Conservation (phyloP, 2,113 vertebrate genomes). For the Probosciger aterrimus region DNA sequence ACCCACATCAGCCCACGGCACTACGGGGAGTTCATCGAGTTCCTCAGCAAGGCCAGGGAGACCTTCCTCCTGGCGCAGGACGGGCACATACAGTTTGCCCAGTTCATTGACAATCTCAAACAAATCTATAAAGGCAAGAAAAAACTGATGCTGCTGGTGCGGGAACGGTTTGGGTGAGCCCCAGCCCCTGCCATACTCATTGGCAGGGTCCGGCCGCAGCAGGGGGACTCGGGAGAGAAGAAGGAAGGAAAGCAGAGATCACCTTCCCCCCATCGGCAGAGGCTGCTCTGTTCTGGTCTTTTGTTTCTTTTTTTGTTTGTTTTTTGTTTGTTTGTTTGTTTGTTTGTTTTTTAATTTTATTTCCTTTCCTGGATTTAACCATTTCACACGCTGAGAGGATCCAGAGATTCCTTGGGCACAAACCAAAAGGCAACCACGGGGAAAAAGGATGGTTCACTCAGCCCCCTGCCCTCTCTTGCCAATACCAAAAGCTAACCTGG, state of each 20-base stretch:
- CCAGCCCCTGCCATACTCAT: not conserved
- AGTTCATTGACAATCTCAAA: slow-evolving; percentile 99
- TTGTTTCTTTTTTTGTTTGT: not conserved
- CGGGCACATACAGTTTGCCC: slow-evolving; percentile 95
- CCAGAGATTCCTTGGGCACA: slow-evolving; percentile 68
- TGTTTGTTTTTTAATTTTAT: not conserved
- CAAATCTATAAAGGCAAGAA: slow-evolving; percentile 99
- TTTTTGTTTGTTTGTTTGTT: not conserved
- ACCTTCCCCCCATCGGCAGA: slow-evolving; percentile 32
- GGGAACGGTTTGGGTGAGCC: slow-evolving; percentile 93
- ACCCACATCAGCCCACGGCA: slow-evolving; percentile 98
- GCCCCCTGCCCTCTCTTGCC: slow-evolving; percentile 57
- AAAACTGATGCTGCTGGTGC: slow-evolving; percentile 97
- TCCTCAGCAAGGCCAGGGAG: slow-evolving; percentile 95
- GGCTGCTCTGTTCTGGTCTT: slow-evolving; percentile 63
- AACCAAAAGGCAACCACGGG: slow-evolving; percentile 69
- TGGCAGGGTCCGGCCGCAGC: slow-evolving; percentile 51
- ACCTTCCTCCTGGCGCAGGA: slow-evolving; percentile 96
- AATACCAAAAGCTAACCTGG: slow-evolving; percentile 73
- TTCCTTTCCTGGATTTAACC: slow-evolving; percentile 44
- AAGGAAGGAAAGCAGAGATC: slow-evolving; percentile 59
- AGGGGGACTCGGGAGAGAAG: slow-evolving; percentile 68
- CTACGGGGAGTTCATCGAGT: slow-evolving; percentile 98
- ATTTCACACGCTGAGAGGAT: slow-evolving; percentile 66
- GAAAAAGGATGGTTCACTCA: slow-evolving; percentile 64